Evolutionary conservation across 2,888 invertebrate genomes (phyloP).

Genomic region (Apoderus coryli): DNA sequence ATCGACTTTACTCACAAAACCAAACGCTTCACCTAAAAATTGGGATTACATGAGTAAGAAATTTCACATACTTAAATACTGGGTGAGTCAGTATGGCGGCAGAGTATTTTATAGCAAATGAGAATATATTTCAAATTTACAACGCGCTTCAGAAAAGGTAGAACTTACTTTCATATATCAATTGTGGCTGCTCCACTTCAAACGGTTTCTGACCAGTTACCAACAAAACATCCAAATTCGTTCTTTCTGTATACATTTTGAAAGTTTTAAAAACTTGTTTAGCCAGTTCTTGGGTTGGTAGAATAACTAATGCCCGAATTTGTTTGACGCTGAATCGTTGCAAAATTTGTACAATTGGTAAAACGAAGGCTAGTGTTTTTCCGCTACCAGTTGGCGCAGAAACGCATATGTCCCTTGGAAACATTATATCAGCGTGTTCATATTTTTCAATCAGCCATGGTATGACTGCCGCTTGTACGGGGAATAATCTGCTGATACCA

Average conservation of each 20-base stretch:
- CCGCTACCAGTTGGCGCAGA: conserved; percentile 97
- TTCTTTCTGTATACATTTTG: conserved; percentile 49
- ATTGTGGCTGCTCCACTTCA: conserved; percentile 48
- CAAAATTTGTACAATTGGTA: conserved; percentile 71
- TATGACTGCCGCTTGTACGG: conserved; percentile 67
- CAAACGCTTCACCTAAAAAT: conserved; percentile 40
- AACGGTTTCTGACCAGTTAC: conserved; percentile 54
- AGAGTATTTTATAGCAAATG: too few species aligned
- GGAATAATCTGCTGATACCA: conserved; percentile 66
- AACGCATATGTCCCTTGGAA: conserved; percentile 85
- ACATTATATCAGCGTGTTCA: conserved; percentile 41
- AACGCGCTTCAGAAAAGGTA: too few species aligned
- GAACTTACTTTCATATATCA: conserved; percentile 38
- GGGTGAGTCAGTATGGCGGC: too few species aligned
- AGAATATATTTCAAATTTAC: too few species aligned
- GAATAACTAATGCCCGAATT: conserved; percentile 73
- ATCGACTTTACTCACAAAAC: conserved; percentile 52
- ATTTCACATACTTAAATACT: conserved; percentile 6
- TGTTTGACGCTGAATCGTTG: conserved; percentile 28
- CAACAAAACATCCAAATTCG: conserved; percentile 54
- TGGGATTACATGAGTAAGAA: not conserved
- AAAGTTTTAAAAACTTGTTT: conserved; percentile 78
- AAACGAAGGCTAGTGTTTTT: conserved; percentile 86
- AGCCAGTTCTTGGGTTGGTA: conserved; percentile 88
- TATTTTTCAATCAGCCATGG: conserved; percentile 58